Conservation (phyloP, 64 coral and sea anemone genomes). For the Catalaphyllia jardinei region DNA sequence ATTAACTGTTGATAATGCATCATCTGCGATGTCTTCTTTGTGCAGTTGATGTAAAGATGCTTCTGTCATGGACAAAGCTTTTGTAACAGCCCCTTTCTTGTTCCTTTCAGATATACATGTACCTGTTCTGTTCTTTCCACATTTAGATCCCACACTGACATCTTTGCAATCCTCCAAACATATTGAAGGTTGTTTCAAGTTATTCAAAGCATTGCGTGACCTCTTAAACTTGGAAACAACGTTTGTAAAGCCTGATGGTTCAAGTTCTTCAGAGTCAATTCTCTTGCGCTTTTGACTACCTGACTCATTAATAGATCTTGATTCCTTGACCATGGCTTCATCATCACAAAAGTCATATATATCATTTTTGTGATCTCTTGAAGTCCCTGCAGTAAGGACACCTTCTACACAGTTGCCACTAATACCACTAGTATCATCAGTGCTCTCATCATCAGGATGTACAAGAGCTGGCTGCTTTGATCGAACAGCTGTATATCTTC, state of each 20-base stretch:
- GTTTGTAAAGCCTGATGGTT: neutral
- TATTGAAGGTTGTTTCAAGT: slow-evolving; percentile 7
- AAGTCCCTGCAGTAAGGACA: neutral
- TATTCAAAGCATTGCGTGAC: slow-evolving; percentile 5
- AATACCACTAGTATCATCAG: neutral
- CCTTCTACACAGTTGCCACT: neutral
- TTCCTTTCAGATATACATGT: neutral
- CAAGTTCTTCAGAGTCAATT: slow-evolving; percentile 14
- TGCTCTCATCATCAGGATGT: neutral
- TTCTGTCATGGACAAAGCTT: neutral
- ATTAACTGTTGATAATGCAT: neutral
- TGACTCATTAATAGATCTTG: neutral
- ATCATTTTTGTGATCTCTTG: neutral
- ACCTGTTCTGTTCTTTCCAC: neutral
- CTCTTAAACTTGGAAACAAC: slow-evolving; percentile 30
- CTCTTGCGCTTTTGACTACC: slow-evolving; percentile 6
- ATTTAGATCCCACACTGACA: neutral
- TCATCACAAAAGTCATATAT: slow-evolving; percentile 1
- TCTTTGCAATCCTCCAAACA: slow-evolving; percentile 10
- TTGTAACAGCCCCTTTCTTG: neutral
- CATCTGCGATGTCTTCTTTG: too few species aligned
- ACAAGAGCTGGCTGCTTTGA: neutral
- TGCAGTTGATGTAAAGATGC: neutral
- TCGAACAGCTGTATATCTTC: neutral
- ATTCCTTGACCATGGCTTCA: neutral